phyloP scores from a whole-genome alignment of 2,113 vertebrate species.

The Cyanoramphus novaezelandiae region DNA sequence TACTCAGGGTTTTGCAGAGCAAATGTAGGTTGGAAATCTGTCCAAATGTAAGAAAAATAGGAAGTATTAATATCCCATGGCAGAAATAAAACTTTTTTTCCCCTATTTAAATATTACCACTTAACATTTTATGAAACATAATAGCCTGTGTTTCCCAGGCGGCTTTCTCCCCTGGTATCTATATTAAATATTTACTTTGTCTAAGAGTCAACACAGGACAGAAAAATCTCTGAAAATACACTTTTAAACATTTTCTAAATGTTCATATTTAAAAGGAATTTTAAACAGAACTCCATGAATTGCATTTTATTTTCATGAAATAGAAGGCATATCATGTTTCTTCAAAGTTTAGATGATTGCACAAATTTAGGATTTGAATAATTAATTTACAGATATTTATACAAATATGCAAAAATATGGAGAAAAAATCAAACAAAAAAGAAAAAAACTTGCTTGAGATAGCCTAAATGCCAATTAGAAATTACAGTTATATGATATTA shows the following conservation, averaged over 20 bases:
- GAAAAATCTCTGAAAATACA: slow-evolving; percentile 7
- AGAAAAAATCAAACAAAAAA: not conserved
- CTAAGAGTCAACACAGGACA: slow-evolving; percentile 23
- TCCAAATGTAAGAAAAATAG: not conserved
- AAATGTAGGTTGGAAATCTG: not conserved
- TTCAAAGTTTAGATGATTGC: not conserved
- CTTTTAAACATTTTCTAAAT: slow-evolving; percentile 18
- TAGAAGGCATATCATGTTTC: not conserved
- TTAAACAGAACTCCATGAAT: slow-evolving; percentile 1
- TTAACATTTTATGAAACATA: slow-evolving; percentile 24
- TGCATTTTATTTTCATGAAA: not conserved
- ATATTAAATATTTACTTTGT: slow-evolving; percentile 46
- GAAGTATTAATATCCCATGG: not conserved
- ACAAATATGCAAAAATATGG: not conserved
- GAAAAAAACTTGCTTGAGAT: not conserved
- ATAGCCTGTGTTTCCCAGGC: not conserved
- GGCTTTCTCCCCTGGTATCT: not conserved
- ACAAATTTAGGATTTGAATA: not conserved
- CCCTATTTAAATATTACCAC: not conserved
- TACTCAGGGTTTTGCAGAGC: not conserved
- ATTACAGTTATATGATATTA: not conserved
- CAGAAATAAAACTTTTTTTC: not conserved
- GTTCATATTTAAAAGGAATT: slow-evolving; percentile 3
- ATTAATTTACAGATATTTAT: slow-evolving; percentile 2
- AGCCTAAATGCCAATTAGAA: not conserved